Percentiles rank a stretch among this genome's conserved stretches.
phyloP scores from a whole-genome alignment of 2,113 vertebrate species.

The Rattus rattus region DNA sequence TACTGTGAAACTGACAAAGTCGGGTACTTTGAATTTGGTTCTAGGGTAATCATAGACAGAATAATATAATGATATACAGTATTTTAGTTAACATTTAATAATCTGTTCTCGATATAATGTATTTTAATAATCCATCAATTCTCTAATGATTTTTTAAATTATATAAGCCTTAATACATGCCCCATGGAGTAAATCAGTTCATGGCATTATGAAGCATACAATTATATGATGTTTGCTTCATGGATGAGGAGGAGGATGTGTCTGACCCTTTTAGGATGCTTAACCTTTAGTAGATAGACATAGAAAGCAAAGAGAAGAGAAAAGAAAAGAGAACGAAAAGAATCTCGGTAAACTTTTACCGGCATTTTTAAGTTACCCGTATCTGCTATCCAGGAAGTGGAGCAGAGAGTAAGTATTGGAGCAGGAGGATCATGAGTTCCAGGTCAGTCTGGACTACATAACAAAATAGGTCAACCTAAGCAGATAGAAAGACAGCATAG shows the following conservation, averaged over 20 bases:
- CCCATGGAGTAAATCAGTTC: neutral
- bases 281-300: neutral
- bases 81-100: conserved; percentile 41
- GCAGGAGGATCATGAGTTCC: no score
- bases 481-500: neutral
- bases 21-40: neutral
- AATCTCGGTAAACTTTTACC: neutral
- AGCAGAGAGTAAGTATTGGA: no score
- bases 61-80: neutral
- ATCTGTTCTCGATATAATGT: neutral
- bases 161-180: neutral
- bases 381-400: neutral
- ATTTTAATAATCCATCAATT: conserved; percentile 6
- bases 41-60: neutral
- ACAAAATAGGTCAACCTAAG: neutral
- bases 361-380: rapidly evolving
- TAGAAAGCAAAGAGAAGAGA: neutral
- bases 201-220: neutral
- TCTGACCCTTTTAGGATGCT: neutral
- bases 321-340: rapidly evolving
- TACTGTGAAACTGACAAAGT: neutral
- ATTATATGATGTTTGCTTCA: neutral
- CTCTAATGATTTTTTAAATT: neutral
- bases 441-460: neutral
- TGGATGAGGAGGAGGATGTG: neutral